Evolutionary conservation across 2,113 vertebrate genomes (phyloP).

Genomic region (Scytalopus superciliaris): DNA sequence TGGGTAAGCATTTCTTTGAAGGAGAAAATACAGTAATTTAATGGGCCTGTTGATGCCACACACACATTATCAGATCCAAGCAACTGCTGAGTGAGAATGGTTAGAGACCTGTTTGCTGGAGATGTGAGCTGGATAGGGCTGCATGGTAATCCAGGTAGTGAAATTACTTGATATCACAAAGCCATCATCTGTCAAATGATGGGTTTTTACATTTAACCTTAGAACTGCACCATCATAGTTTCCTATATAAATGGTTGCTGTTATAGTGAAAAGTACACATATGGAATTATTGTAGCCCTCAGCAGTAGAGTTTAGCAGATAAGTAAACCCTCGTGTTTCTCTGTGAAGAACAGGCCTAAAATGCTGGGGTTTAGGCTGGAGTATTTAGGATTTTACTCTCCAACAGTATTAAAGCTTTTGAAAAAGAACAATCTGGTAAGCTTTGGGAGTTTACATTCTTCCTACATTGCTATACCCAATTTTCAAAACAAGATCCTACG

Average conservation of each 20-base stretch:
- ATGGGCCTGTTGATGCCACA: not conserved
- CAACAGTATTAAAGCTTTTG: not conserved
- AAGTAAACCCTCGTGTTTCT: not conserved
- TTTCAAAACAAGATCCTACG: not conserved
- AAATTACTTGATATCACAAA: not conserved
- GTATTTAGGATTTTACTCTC: not conserved
- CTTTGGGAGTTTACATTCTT: not conserved
- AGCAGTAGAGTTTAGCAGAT: not conserved
- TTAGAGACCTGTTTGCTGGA: not conserved
- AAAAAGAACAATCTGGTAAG: not conserved
- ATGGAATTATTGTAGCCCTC: not conserved
- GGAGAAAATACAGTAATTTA: not conserved
- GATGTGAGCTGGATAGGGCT: not conserved
- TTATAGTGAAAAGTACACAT: not conserved
- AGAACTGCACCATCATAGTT: not conserved
- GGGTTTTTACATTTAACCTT: not conserved
- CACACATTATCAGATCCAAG: not conserved
- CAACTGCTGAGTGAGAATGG: not conserved
- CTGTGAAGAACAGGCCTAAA: not conserved
- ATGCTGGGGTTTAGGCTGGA: not conserved
- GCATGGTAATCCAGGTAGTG: accelerated
- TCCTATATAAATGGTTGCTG: not conserved
- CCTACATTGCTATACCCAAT: accelerated
- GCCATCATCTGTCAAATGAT: not conserved
- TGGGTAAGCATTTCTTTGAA: not conserved